These are phyloP conservation scores for Pavo muticus DNA, from an alignment of 2,113 vertebrate species.

Conservation along the genomic window DNA sequence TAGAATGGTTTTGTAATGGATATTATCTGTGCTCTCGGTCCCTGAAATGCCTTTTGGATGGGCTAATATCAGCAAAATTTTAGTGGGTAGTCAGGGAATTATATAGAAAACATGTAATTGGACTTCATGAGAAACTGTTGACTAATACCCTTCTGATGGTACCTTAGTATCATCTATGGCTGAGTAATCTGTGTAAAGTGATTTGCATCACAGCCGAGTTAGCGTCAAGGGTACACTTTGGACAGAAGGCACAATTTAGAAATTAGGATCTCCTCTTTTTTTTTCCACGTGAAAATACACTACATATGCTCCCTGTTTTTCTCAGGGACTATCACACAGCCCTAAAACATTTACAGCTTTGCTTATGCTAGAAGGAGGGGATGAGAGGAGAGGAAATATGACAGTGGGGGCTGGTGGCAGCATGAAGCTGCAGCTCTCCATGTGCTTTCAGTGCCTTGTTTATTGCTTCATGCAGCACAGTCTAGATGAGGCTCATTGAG, in stretches of 20 bases:
- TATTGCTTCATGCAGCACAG: slow-evolving; percentile 33
- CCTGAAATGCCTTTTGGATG: slow-evolving; percentile 76
- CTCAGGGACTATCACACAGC: slow-evolving; percentile 68
- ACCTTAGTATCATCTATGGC: slow-evolving; percentile 62
- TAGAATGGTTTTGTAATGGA: slow-evolving; percentile 71
- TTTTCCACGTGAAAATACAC: slow-evolving; percentile 69
- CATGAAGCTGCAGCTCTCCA: slow-evolving; percentile 29
- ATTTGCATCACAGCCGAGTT: slow-evolving; percentile 67
- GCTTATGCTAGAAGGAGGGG: slow-evolving; percentile 11
- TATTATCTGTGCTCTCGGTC: slow-evolving; percentile 61
- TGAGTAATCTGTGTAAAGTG: slow-evolving; percentile 76
- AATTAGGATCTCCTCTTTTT: slow-evolving; percentile 63
- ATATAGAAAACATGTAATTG: slow-evolving; percentile 77
- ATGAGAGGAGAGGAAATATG: slow-evolving; percentile 38
- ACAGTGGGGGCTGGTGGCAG: slow-evolving; percentile 28
- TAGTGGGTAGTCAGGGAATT: slow-evolving; percentile 77
- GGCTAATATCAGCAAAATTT: slow-evolving; percentile 80
- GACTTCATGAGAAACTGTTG: slow-evolving; percentile 70
- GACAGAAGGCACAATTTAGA: slow-evolving; percentile 75
- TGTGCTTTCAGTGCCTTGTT: slow-evolving; percentile 23
- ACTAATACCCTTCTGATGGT: slow-evolving; percentile 69
- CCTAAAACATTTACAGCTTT: slow-evolving; percentile 75
- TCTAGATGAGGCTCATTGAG: slow-evolving; percentile 48
- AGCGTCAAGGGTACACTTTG: slow-evolving; percentile 72
- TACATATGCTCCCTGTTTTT: slow-evolving; percentile 78